Evolutionary conservation across 2,797 vertebrate genomes (phyloP), one percentile per base, ranked within the genome.

Genomic region (Karalla daura): DNA sequence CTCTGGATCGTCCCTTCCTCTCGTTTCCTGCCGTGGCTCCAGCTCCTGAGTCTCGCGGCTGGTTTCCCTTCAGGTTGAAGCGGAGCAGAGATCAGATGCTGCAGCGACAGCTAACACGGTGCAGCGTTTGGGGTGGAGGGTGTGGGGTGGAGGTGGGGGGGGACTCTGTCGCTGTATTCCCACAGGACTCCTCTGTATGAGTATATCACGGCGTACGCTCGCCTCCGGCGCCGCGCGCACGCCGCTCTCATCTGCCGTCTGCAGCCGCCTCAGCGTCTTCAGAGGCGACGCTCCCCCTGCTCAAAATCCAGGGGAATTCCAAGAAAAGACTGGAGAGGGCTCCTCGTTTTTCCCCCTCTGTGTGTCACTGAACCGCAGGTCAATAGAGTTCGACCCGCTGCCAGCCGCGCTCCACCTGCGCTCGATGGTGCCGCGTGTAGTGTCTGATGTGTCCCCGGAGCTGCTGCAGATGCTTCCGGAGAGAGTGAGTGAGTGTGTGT

Each of bases 151-250:
- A n/a, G n/a, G n/a, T n/a, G n/a, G n/a, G n/a, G n/a, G n/a, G n/a
- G n/a, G 39, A 51, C 20, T 51, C 40, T 18, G 35, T 20, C 47
- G 40, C 35, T 54, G 63, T 3, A 44, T 63, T 51, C 61, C 49
- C 43, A 43, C 23, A 41, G 44, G 45, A 56, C 13, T 15, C n/a
- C 23, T 52, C 37, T 11, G 64, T 37, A 62, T 69, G 54, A 69
- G 70, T 65, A 61, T 35, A 25, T 63, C n/a, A 35, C 23, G 14
- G 18, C 60, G 43, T 68, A 49, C 60, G 55, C 39, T 46, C 11
- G 27, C 59, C 62, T 68, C 5, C 49, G 40, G 62, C 1, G 0
- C 30, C 17, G 10, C 21, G 47, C 43, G 27, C 13, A 47, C 5
- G 11, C 46, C 50, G 17, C 27, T 20, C 58, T 47, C 30, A 69